These are phyloP conservation scores for Trichopria drosophilae DNA, from an alignment of 2,888 invertebrate genomes.

Conservation along the genomic window DNA sequence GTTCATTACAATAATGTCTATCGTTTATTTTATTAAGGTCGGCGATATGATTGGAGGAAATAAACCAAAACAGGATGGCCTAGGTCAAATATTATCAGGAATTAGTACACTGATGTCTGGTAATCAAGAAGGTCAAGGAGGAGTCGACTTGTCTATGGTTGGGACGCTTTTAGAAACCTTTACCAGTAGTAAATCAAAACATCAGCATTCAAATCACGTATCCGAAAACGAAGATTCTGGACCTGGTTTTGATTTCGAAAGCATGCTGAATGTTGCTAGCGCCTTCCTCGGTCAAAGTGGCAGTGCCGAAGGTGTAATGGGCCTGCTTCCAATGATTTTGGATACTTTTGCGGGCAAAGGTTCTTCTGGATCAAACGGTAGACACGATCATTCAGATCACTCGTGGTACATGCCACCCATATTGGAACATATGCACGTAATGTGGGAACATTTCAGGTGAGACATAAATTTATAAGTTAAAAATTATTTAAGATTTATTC, in stretches of 20 bases:
- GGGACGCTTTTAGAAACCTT: slow-evolving; percentile 42
- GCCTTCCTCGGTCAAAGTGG: slow-evolving; percentile 52
- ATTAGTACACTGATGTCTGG: slow-evolving; percentile 48
- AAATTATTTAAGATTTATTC: not conserved
- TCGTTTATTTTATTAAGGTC: no score
- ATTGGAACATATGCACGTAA: slow-evolving; percentile 70
- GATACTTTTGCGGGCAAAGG: slow-evolving; percentile 67
- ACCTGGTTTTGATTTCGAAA: slow-evolving; percentile 45
- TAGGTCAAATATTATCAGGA: slow-evolving; percentile 53
- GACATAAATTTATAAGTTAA: not conserved
- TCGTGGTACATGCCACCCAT: slow-evolving; percentile 74
- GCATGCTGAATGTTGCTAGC: slow-evolving; percentile 48
- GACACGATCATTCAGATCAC: slow-evolving; percentile 68
- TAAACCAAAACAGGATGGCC: slow-evolving; percentile 40
- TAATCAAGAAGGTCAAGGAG: slow-evolving; percentile 33
- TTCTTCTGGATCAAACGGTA: slow-evolving; percentile 65
- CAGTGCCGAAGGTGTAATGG: slow-evolving; percentile 62
- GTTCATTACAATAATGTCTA: no score
- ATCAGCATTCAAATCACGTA: not conserved
- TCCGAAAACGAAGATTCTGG: not conserved
- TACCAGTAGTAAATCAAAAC: slow-evolving; percentile 3
- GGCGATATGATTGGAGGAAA: slow-evolving; percentile 41
- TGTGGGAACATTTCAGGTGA: slow-evolving; percentile 73
- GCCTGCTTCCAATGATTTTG: slow-evolving; percentile 70
- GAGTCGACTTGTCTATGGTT: slow-evolving; percentile 45